These are phyloP conservation scores for Marmota flaviventris DNA, from an alignment of 2,113 vertebrate species.

Conservation along the genomic window DNA sequence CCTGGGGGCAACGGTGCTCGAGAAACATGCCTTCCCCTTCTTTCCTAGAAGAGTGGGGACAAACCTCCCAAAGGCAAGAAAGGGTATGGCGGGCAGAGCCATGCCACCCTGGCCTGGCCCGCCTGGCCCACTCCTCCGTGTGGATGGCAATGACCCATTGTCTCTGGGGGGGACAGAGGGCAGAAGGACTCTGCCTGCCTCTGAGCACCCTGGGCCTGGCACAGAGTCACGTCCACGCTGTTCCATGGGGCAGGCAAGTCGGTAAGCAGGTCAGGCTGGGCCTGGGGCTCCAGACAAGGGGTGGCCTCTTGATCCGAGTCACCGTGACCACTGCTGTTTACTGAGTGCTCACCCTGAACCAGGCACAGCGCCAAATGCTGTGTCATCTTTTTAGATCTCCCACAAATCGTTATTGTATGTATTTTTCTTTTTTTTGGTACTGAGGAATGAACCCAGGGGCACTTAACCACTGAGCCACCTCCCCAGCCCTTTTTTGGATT, in stretches of 20 bases:
- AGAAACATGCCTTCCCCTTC: accelerated
- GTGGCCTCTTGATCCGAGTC: background rate
- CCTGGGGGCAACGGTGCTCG: background rate
- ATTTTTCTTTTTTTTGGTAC: background rate
- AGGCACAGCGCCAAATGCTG: accelerated
- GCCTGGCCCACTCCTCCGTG: accelerated
- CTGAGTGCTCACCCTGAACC: background rate
- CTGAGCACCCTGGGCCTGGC: background rate
- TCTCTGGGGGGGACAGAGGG: background rate
- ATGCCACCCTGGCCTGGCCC: background rate
- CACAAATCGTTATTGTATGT: accelerated
- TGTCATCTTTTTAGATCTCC: background rate
- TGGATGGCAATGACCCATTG: accelerated
- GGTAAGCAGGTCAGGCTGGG: background rate
- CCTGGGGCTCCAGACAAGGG: background rate
- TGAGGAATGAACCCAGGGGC: background rate
- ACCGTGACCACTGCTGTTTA: accelerated
- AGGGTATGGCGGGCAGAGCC: no score
- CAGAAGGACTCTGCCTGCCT: background rate
- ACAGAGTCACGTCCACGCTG: background rate
- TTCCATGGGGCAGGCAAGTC: background rate
- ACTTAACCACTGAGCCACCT: background rate
- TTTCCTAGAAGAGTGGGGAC: accelerated
- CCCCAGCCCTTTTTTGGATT: background rate
- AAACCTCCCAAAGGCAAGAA: no score